phyloP scores from a whole-genome alignment of 2,797 vertebrate species.

The Enteromius afrohamiltoni region DNA sequence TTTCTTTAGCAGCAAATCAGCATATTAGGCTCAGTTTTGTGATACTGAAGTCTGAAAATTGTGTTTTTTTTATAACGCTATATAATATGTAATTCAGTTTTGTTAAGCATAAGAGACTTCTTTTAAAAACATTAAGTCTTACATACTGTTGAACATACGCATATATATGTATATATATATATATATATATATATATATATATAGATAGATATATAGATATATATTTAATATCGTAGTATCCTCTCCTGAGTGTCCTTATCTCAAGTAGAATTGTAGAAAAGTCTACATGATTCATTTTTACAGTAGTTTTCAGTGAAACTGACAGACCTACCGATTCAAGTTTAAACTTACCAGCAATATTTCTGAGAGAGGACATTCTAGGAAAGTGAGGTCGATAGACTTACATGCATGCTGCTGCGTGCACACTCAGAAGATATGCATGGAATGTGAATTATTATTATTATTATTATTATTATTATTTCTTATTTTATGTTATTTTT shows the following conservation, averaged over 20 bases:
- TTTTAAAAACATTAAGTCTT: neutral
- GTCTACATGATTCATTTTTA: neutral
- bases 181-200: too few species aligned
- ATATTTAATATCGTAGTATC: neutral
- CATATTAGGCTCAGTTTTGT: neutral
- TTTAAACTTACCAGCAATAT: neutral
- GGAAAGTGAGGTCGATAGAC: neutral
- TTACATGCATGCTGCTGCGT: neutral
- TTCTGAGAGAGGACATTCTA: neutral
- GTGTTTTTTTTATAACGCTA: too few species aligned
- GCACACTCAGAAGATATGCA: neutral
- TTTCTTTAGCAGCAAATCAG: neutral
- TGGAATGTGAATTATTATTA: neutral
- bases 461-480: neutral
- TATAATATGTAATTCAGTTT: too few species aligned
- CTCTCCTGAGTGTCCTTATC: neutral
- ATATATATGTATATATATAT: too few species aligned
- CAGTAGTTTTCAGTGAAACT: neutral
- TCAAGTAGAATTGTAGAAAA: neutral
- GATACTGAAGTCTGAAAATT: neutral
- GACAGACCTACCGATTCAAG: neutral
- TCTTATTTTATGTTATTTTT: neutral
- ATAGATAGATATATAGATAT: too few species aligned
- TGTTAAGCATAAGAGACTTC: neutral
- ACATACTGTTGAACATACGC: neutral